Conservation (phyloP, 2,888 invertebrate genomes). For the Mythimna pallens region DNA sequence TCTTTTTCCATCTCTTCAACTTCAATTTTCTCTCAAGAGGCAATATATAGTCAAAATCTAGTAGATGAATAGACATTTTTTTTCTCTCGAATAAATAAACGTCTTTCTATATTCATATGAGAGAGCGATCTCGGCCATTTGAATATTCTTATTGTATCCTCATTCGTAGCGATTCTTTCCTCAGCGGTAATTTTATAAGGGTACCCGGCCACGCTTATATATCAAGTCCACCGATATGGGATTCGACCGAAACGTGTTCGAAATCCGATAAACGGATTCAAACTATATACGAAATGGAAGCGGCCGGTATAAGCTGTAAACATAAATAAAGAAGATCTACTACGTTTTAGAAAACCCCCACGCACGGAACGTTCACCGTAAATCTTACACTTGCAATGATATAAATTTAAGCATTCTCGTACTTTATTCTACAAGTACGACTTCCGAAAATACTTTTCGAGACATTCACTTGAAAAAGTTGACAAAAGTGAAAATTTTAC, state of each 20-base stretch:
- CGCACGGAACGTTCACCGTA: conserved; percentile 83
- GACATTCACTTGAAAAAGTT: conserved; percentile 45
- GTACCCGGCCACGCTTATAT: conserved; percentile 79
- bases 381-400: conserved; percentile 84
- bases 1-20: conserved; percentile 45
- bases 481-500: conserved; percentile 52
- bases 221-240: conserved; percentile 85
- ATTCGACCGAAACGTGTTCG: conserved; percentile 85
- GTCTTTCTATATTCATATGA: conserved; percentile 69
- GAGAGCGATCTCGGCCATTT: conserved; percentile 66
- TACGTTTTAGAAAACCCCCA: conserved; percentile 88
- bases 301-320: conserved; percentile 87
- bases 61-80: conserved; percentile 63
- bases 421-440: conserved; percentile 59
- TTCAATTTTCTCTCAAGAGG: conserved; percentile 52
- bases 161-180: conserved; percentile 76
- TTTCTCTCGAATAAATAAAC: conserved; percentile 64
- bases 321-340: conserved; percentile 89
- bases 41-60: conserved; percentile 59
- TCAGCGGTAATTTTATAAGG: conserved; percentile 81
- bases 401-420: conserved; percentile 81
- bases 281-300: conserved; percentile 85
- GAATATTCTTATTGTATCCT: conserved; percentile 76
- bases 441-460: conserved; percentile 64
- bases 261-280: conserved; percentile 90